Evolutionary conservation across 2,113 vertebrate species (phyloP), one percentile per base, ranked within the genome.

Genomic region (Vicugna pacos): DNA sequence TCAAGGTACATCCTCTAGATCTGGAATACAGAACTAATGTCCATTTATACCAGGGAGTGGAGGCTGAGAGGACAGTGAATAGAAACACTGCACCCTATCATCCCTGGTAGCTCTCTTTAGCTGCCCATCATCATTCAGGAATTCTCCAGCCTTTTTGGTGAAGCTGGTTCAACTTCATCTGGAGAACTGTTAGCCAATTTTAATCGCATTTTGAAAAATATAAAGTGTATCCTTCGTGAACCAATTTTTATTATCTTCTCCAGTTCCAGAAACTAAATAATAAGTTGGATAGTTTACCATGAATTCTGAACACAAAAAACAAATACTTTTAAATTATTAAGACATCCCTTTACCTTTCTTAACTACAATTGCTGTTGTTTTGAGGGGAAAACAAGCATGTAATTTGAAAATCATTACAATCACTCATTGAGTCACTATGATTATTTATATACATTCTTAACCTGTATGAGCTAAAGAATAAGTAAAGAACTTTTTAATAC

Each of bases 181-280:
- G 72, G 91, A 93, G n/a, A 95, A 54, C 7, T 64, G n/a, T 91
- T 88, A 52, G 88, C 5, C 89, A 85, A 86, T 91, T 93, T 94
- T 72, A 88, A 91, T 35, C 48, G 67, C 14, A 85, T 76, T 91
- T 93, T 92, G 24, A 94, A 94, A 94, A 95, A 75, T 7, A 95
- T 2, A 93, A 81, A 88, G 92, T 73, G 46, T 79, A 70, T 3
- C 22, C n/a, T 76, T 85, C 64, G 54, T 91, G 38, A 32, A 76
- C 32, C 67, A 93, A 64, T 15, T 90, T 96, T 97, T 90, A 93
- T 62, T 50, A 62, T 28, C 62, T 89, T 96, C 90, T 97, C 50
- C 65, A 98, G 80, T 97, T 97, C 80, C 67, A 98, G 95, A 97
- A 96, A 91, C 58, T 87, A 92, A 92, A 64, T 48, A 94, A 16